Evolutionary conservation across 2,113 vertebrate species (phyloP).

Genomic region (Toxotes jaculatrix): DNA sequence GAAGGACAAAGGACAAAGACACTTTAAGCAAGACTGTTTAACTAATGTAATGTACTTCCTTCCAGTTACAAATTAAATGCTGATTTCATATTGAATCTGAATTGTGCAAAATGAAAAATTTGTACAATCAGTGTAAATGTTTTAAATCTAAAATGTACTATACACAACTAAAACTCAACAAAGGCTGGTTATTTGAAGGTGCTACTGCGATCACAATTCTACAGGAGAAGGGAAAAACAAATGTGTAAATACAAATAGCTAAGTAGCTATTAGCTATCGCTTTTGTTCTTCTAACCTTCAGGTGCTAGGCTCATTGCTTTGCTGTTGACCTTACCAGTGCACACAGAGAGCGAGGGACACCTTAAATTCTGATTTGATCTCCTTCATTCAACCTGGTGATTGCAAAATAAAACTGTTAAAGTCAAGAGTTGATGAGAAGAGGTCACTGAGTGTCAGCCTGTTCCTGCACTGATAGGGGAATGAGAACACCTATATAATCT

Average conservation of each 20-base stretch:
- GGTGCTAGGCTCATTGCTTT: slow-evolving; percentile 9
- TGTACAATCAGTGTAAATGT: background rate
- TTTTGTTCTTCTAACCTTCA: background rate
- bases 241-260: slow-evolving; percentile 20
- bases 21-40: too few species aligned
- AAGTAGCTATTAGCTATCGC: background rate
- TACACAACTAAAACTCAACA: background rate
- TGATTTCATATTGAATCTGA: background rate
- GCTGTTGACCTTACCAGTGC: slow-evolving; percentile 70
- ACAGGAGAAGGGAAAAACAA: background rate
- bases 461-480: background rate
- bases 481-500: background rate
- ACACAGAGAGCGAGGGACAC: slow-evolving; percentile 20
- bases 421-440: slow-evolving; percentile 17
- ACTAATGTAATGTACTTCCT: too few species aligned
- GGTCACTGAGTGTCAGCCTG: background rate
- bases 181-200: background rate
- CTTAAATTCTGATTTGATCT: slow-evolving; percentile 84
- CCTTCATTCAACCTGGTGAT: slow-evolving; percentile 82
- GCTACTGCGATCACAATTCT: background rate
- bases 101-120: background rate
- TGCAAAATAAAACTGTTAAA: slow-evolving; percentile 60
- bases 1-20: background rate
- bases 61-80: too few species aligned
- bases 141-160: background rate